Base-by-base conservation (phyloP, 2,888 invertebrate species). In the Maniola hyperantus region DNA sequence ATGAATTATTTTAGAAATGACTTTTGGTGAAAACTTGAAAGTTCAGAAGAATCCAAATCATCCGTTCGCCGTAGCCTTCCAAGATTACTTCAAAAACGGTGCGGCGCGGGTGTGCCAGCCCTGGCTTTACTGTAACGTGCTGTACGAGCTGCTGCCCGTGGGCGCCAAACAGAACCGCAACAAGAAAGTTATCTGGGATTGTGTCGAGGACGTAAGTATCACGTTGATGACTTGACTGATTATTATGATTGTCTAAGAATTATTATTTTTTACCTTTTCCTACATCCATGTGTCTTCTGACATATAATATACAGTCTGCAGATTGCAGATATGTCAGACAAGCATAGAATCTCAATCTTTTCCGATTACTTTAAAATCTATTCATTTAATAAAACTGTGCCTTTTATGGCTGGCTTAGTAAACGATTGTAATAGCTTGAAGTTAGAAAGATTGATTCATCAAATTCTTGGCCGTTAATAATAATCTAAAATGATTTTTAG, bases 51-150 rank as follows among this genome's bases (percentile, higher is more conserved):
- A 42, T 13, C 39, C 42, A 2, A 11, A 11, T 7, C 57, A 57
- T 2, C 57, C 57, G 13, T 57, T 57, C 57, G 13, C 57, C 7
- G 0, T 4, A 6, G 39, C 42, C 0, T 57, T 57, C 5, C 39
- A 39, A 5, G 7, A 39, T 11, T 57, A 57, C 13, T 42, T 42
- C 13, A 11, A 1, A 2, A 20, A 39, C 42, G 0, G 18, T 6
- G 57, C 57, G 13, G 57, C 42, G 20, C 57, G 57, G 20, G 42
- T 57, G 13, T 57, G 57, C 39, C 57, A 57, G 26, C 39, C 42
- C 2, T 57, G 57, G 57, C 57, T 42, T 39, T 57, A 7, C 20
- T 20, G 57, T 7, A 5, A 6, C 20, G 20, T n/a, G 7, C 18
- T 42, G 42, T 57, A 57, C 26, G 20, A 7, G 13, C 20, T 42